Base-by-base conservation (phyloP, 2,888 invertebrate species). In the Dolichopus griseipennis region DNA sequence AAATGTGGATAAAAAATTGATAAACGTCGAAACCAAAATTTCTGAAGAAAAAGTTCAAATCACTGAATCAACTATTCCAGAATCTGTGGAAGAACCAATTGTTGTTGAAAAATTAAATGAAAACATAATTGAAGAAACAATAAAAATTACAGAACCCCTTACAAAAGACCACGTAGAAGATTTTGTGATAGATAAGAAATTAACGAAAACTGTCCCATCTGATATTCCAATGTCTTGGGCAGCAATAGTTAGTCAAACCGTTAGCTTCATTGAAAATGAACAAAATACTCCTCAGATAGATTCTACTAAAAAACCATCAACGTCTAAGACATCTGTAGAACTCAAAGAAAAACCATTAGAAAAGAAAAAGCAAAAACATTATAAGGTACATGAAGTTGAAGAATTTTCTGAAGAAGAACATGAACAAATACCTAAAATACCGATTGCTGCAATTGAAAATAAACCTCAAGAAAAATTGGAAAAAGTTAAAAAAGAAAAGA, bases 151-250 rank as follows among this genome's bases (percentile, higher is more conserved):
- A 4, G 27, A 27, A 27, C 27, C 27, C 5, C 5, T 27, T 27
- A 27, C 27, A n/a, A n/a, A n/a, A n/a, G n/a, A n/a, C 27, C 27
- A 27, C 27, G 27, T 5, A 5, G n/a, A n/a, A n/a, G n/a, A n/a
- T n/a, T 7, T 37, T 10, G 37, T 37, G 37, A 2, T 10, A 5
- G 37, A 37, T 7, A 9, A 37, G 12, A 2, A 37, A 37, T 37
- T 10, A 37, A 37, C 37, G 6, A 2, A 37, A 27, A 27, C 27
- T 27, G 27, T 27, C 15, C 10, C 41, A 12, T 61, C 22, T n/a
- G 66, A 63, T 9, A 65, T 20, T 18, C 43, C 15, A 61, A 41
- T 65, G 12, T 70, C 70, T 5, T 70, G 70, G 70, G 66, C 70
- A 9, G 20, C 68, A n/a, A 67, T 70, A 37, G 67, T 70, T 1